A percentile compares a stretch with the other conserved stretches of the same genome.
These are phyloP conservation scores for Erebia palarica DNA, from an alignment of 2,888 invertebrate species.

Conservation along the genomic window DNA sequence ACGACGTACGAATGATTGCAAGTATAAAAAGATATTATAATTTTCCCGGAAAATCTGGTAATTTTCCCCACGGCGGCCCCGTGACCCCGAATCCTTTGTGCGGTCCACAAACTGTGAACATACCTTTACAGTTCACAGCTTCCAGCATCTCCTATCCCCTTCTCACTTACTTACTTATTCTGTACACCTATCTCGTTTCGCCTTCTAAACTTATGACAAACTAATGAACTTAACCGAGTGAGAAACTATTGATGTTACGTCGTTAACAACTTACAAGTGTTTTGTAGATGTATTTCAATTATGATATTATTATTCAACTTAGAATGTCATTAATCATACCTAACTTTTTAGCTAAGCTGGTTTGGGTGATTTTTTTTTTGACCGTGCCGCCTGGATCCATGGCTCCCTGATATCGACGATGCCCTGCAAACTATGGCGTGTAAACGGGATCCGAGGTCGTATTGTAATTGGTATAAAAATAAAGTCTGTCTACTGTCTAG, in stretches of 20 bases:
- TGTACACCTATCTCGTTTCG: constrained; percentile 45
- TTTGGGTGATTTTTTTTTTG: too few species aligned
- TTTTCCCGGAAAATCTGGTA: constrained; percentile 48
- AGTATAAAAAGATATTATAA: too few species aligned
- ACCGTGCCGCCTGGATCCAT: too few species aligned
- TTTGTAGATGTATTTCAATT: neutral
- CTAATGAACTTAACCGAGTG: constrained; percentile 35
- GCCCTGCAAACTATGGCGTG: too few species aligned
- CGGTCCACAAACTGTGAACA: constrained; percentile 63
- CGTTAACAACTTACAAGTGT: constrained; percentile 17
- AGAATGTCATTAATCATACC: too few species aligned
- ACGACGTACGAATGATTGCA: too few species aligned
- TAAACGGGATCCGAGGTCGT: too few species aligned
- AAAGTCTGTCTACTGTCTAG: too few species aligned
- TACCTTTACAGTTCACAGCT: constrained; percentile 56
- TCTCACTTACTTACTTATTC: constrained; percentile 40
- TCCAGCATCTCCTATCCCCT: constrained; percentile 54
- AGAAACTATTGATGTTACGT: constrained; percentile 30
- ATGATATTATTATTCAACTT: too few species aligned
- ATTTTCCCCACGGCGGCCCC: constrained; percentile 46
- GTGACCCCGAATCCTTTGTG: constrained; percentile 69
- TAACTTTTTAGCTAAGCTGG: too few species aligned
- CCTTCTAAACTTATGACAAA: constrained; percentile 46
- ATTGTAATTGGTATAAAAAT: too few species aligned
- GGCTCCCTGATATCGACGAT: too few species aligned